Evolutionary conservation across 2,888 invertebrate genomes (phyloP), one percentile per base, ranked within the genome.

Genomic region (Ligdia adustata): DNA sequence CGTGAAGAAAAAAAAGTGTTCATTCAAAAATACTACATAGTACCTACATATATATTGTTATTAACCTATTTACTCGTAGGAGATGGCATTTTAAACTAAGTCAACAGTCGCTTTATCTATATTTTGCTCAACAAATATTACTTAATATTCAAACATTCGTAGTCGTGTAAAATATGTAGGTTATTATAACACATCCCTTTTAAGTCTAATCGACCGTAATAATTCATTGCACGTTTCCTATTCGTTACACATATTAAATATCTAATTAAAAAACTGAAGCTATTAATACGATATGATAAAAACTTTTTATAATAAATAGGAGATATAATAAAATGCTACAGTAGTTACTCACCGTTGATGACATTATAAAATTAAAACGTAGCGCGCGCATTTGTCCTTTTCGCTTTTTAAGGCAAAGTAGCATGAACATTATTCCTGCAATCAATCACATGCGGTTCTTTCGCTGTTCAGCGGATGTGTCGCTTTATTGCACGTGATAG

Each of bases 391-490:
- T 40, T 27, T 29, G n/a, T 26, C 6, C 26, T 11, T 29, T 43
- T 16, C 5, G 5, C 12, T 28, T 24, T 15, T 22, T n/a, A 26
- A 29, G 38, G 32, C 29, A 12, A 34, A 26, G 34, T 24, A 16
- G 14, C 29, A 26, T 5, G 18, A 11, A 26, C 14, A 42, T 38
- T 43, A 42, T 26, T 15, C 32, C 16, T 7, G 33, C 16, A 32
- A 49, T 54, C 34, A 48, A 66, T 66, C 60, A 64, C 59, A 55
- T 44, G 38, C 22, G 22, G 31, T 12, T 51, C 20, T 48, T 46
- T 43, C 14, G 39, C 32, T 33, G 41, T 32, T 50, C 45, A 62
- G 60, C 61, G 49, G 48, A 37, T 62, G 29, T 41, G 58, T 35
- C 51, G 61, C 61, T 60, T 40, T 49, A 32, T 48, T 41, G 24